Evolutionary conservation across 2,113 vertebrate genomes (phyloP), one percentile per base, ranked within the genome.

Genomic region (Pluvialis apricaria): DNA sequence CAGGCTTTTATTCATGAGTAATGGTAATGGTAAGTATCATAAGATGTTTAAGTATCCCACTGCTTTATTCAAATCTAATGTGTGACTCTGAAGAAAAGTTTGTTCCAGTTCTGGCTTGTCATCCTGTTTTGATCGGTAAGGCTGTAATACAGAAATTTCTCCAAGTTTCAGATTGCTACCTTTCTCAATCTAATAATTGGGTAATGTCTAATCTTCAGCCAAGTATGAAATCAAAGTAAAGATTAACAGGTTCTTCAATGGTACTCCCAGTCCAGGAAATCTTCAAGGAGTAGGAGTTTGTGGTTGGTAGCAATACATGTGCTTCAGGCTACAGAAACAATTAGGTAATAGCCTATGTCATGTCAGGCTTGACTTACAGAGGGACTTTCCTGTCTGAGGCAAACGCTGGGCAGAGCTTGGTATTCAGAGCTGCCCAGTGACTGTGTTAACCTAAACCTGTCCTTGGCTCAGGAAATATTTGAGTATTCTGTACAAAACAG

Each of bases 401-500:
- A 82, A 92, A 69, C n/a, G 17, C 62, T 58, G 57, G 40, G 44
- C 44, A 90, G 90, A 85, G 71, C 44, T 20, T 45, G 40, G 40
- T 58, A 71, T 73, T 89, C 51, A 83, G 85, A 91, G 34, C 16
- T 31, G 52, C 58, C 34, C 62, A 61, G 71, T 18, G 71, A 13
- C 42, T 57, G 15, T 76, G 58, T 76, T 94, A 92, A 72, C 44
- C 54, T 92, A 82, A 72, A 34, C 32, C 44, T 85, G 91, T 65
- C 71, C 86, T 93, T 95, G 88, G 68, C 78, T 94, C 36, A 28
- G 88, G 88, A 88, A 90, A 86, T 92, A 62, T 72, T 73, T 69
- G 82, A 77, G 34, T 92, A 72, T 72, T 70, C 68, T n/a, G 34
- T 72, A 93, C 49, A 80, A 90, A 93, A 92, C 3, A 10, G 69